Evolutionary conservation across 2,888 invertebrate species (phyloP).

Genomic region (Polydrusus tereticollis): DNA sequence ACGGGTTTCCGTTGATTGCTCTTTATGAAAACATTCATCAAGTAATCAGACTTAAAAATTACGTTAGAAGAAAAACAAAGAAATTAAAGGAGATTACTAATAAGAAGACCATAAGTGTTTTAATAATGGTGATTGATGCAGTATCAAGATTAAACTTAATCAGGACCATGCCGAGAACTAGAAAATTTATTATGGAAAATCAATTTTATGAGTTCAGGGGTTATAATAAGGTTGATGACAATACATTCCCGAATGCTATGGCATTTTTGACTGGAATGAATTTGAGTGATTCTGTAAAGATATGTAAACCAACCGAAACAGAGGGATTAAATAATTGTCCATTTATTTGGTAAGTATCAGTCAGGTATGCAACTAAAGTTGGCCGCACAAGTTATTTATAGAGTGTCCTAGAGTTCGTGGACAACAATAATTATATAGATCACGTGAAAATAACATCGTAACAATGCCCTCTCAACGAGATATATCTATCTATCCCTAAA

Average conservation of each 20-base stretch:
- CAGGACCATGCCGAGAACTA: constrained; percentile 81
- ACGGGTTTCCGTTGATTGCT: constrained; percentile 23
- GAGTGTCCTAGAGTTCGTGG: too few species aligned
- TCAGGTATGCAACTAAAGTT: background rate
- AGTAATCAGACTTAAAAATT: constrained; percentile 60
- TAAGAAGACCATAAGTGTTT: constrained; percentile 72
- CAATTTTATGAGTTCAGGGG: constrained; percentile 62
- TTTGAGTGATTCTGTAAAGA: background rate
- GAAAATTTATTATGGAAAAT: constrained; percentile 74
- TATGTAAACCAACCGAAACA: constrained; percentile 67
- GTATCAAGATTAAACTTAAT: constrained; percentile 84
- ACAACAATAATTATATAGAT: too few species aligned
- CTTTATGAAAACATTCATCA: constrained; percentile 72
- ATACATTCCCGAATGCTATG: constrained; percentile 92
- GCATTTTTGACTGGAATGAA: constrained; percentile 81
- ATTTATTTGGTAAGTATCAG: constrained; percentile 77
- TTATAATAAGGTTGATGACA: constrained; percentile 82
- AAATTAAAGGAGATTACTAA: constrained; percentile 34
- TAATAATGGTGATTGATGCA: constrained; percentile 88
- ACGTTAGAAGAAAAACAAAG: constrained; percentile 66
- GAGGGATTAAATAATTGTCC: constrained; percentile 78
- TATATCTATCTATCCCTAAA: too few species aligned
- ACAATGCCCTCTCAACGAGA: too few species aligned
- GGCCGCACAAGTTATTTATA: too few species aligned
- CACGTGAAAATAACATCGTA: too few species aligned